Percentiles rank a stretch among this genome's conserved stretches.
Conservation (phyloP, 1,140 invertebrate genomes). For the Myzus persicae region DNA sequence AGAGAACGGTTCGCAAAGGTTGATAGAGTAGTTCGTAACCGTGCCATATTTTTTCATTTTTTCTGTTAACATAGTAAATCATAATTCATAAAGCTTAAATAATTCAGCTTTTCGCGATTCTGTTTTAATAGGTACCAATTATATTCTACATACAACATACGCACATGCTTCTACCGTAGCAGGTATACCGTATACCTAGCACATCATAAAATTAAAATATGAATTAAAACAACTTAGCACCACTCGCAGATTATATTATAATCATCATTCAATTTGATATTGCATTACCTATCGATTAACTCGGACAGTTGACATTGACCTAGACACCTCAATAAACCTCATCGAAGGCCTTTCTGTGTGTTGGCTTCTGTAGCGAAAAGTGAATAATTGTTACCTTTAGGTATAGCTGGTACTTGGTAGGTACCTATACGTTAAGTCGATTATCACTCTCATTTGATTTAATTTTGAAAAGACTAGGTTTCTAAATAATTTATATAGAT, state of each 20-base stretch:
- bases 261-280: background rate
- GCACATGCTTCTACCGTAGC: too few relatives aligned
- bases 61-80: too few relatives aligned
- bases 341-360: background rate
- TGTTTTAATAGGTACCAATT: too few relatives aligned
- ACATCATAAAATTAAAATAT: background rate
- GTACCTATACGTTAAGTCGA: background rate
- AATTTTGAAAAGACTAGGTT: background rate
- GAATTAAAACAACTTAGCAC: background rate
- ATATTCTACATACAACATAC: too few relatives aligned
- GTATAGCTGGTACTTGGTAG: too few relatives aligned
- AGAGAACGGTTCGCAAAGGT: background rate
- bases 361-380: background rate
- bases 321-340: background rate
- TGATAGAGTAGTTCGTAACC: background rate
- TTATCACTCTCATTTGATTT: background rate
- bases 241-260: background rate
- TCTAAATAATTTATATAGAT: too few relatives aligned
- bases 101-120: too few relatives aligned
- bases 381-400: background rate
- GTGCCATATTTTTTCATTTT: too few relatives aligned
- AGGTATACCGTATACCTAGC: too few relatives aligned
- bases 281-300: background rate
- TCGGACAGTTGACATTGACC: background rate
- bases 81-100: too few relatives aligned